Conservation (phyloP, 1,140 invertebrate species). For the Dufourea novaeangliae region DNA sequence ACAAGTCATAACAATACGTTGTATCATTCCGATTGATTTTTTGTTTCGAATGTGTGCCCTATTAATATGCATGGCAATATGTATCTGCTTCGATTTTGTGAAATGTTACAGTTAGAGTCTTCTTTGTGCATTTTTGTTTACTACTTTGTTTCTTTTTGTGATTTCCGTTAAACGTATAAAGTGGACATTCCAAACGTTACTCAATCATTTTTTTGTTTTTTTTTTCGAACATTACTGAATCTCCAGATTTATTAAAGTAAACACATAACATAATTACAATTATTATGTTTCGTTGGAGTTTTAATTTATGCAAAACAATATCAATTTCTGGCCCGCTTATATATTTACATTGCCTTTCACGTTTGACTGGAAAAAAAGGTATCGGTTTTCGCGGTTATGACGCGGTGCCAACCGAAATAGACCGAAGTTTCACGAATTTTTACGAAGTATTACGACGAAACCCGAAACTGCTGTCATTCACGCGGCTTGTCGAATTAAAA, state of each 20-base stretch:
- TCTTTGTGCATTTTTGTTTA: too few species aligned
- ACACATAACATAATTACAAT: not conserved
- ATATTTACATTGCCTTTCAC: not conserved
- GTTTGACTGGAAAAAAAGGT: not conserved
- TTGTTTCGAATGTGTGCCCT: not conserved
- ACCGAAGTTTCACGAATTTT: slow-evolving; percentile 16
- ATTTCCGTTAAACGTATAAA: not conserved
- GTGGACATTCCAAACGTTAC: not conserved
- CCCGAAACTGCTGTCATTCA: not conserved
- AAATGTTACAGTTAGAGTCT: too few species aligned
- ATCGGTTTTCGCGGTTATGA: slow-evolving; percentile 37
- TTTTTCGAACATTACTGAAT: not conserved
- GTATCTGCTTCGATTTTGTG: too few species aligned
- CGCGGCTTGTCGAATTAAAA: not conserved
- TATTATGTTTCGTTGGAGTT: not conserved
- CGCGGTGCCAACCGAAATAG: slow-evolving; percentile 11
- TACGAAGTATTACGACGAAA: slow-evolving; percentile 6
- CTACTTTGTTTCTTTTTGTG: not conserved
- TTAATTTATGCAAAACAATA: not conserved
- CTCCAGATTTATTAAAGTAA: not conserved
- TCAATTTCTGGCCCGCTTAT: not conserved
- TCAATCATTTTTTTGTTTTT: too few species aligned
- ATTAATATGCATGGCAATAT: too few species aligned
- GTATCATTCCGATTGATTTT: not conserved
- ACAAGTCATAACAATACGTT: too few species aligned